Conservation (phyloP, 2,888 invertebrate species). For the Emmelina monodactyla region DNA sequence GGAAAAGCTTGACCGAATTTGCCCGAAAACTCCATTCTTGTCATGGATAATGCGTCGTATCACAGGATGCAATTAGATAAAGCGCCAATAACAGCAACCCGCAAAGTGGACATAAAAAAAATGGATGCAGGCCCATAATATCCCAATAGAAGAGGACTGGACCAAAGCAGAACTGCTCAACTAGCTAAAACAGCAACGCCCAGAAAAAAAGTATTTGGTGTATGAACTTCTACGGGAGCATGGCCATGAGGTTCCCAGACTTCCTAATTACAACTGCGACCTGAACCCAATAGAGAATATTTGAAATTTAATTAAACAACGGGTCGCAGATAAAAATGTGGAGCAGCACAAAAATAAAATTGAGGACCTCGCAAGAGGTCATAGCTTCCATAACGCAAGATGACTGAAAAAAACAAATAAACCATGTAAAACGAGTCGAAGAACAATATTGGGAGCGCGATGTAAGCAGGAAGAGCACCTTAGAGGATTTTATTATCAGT, state of each 20-base stretch:
- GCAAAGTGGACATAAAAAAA: conserved; percentile 14
- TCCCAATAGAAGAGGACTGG: conserved; percentile 16
- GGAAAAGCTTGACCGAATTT: conserved; percentile 9
- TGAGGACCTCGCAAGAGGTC: too few relatives aligned
- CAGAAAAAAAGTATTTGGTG: not conserved
- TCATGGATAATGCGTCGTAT: conserved; percentile 5
- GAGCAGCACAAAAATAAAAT: conserved; percentile 3
- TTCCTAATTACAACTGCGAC: conserved; percentile 22
- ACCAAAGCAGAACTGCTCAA: conserved; percentile 6
- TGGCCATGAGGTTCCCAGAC: not conserved
- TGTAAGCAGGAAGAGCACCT: too few relatives aligned
- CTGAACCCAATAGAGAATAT: conserved; percentile 23
- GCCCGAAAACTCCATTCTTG: conserved; percentile 6
- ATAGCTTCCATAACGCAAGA: not conserved
- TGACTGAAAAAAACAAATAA: not conserved
- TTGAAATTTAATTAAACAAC: conserved; percentile 11
- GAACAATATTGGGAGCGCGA: not conserved
- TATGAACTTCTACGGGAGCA: not conserved
- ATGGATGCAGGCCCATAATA: conserved; percentile 17
- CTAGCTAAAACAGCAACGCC: not conserved
- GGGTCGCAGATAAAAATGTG: conserved; percentile 6
- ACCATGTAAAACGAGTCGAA: not conserved
- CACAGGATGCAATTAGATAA: conserved; percentile 7
- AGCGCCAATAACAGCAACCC: conserved; percentile 14
- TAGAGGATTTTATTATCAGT: too few relatives aligned